A percentile compares a stretch with the other conserved stretches of the same genome.
Conservation (phyloP, 2,888 invertebrate genomes). For the Chelonus formosanus region DNA sequence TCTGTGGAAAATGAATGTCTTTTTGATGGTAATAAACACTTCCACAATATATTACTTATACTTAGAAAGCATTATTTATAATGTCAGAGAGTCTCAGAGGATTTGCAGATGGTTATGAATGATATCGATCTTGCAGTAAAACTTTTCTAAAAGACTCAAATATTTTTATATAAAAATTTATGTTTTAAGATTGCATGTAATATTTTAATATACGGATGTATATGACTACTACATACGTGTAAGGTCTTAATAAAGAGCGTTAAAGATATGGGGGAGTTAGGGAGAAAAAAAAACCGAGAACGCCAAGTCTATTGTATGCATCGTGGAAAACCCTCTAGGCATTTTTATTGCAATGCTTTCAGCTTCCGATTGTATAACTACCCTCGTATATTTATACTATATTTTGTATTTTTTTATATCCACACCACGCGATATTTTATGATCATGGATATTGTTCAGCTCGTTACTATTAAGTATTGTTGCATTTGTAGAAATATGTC, state of each 20-base stretch:
- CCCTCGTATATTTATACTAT: slow-evolving; percentile 8
- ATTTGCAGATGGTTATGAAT: too few species aligned
- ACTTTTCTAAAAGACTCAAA: too few species aligned
- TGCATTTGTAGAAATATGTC: too few species aligned
- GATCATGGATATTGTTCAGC: too few species aligned
- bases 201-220: too few species aligned
- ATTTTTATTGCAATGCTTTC: slow-evolving; percentile 8
- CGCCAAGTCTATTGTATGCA: slow-evolving; percentile 6
- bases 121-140: too few species aligned
- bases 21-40: slow-evolving; percentile 13
- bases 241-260: not conserved
- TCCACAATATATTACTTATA: not conserved
- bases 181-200: too few species aligned
- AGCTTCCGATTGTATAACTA: slow-evolving; percentile 13
- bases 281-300: not conserved
- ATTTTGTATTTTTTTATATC: not conserved
- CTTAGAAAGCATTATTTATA: too few species aligned
- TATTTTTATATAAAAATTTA: too few species aligned
- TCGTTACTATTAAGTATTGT: too few species aligned
- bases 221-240: too few species aligned
- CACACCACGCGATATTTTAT: not conserved
- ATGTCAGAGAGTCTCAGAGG: too few species aligned
- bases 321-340: slow-evolving; percentile 13
- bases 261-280: not conserved
- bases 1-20: slow-evolving; percentile 11